A percentile compares a stretch with the other conserved stretches of the same genome.
These are phyloP conservation scores for Falco berigora DNA, from an alignment of 2,797 vertebrate species.

Conservation along the genomic window DNA sequence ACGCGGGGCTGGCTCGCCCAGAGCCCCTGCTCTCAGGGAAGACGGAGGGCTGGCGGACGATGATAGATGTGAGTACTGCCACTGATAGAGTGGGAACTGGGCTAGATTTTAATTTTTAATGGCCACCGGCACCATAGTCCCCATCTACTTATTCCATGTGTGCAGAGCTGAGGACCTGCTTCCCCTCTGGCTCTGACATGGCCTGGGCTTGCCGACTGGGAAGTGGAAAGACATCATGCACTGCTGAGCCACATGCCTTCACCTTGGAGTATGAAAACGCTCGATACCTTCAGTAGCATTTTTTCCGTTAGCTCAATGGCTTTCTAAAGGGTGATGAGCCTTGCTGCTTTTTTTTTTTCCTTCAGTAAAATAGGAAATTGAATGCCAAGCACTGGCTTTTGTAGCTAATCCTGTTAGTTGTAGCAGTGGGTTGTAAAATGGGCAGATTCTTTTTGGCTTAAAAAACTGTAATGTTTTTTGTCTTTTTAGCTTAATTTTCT, in stretches of 20 bases:
- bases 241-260: background rate
- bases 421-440: background rate
- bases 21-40: slow-evolving; percentile 88
- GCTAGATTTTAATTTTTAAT: background rate
- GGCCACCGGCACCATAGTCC: background rate
- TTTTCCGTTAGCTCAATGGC: background rate
- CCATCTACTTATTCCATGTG: rapidly evolving
- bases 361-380: background rate
- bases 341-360: background rate
- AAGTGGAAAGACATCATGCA: background rate
- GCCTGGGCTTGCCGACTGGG: background rate
- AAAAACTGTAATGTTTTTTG: slow-evolving; percentile 41
- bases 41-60: slow-evolving; percentile 90
- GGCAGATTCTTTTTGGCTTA: background rate
- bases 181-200: background rate
- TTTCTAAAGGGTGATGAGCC: background rate
- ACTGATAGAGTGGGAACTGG: background rate
- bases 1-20: slow-evolving; percentile 86
- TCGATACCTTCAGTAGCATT: background rate
- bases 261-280: background rate
- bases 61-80: slow-evolving; percentile 87
- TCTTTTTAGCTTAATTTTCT: slow-evolving; percentile 45
- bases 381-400: background rate
- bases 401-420: slow-evolving; percentile 33
- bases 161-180: background rate